Base-by-base conservation (phyloP, 2,888 invertebrate genomes). In the Caenorhabditis sp. region DNA sequence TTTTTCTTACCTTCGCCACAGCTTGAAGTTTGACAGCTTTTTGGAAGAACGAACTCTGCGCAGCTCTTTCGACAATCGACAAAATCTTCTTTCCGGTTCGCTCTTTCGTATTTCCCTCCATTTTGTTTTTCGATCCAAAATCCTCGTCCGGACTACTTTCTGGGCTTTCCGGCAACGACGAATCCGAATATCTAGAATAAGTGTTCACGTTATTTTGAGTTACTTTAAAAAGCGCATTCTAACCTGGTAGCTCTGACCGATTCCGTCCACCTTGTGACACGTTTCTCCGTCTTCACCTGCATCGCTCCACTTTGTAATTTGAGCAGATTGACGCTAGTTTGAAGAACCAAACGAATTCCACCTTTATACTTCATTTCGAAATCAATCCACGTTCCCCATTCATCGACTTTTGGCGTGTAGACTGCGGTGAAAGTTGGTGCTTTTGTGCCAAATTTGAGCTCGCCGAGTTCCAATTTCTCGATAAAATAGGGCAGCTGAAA, bases 381-480 rank as follows among this genome's bases (percentile, higher is more conserved):
- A 89, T 95, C 94, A 0, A 94, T 90, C 95, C 95, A 96, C 65
- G 95, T 90, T 49, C 95, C 95, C 85, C 92, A 91, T 79, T 92
- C 92, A 89, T 95, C 93, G 75, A 93, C 89, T 54, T 91, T 88
- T 0, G 95, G 94, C 62, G 80, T 71, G 73, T 91, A 82, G 21
- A 88, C 82, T 14, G 72, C 76, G 12, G 76, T 73, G 36, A 87
- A 83, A 17, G 64, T 69, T 1, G 87, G 87, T n/a, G 83, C 75
- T 0, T 62, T 55, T 0, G 80, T 81, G 49, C 87, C 87, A 5
- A 86, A 78, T 21, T 87, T 84, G 49, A 87, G 63, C 17, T 81
- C 80, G 8, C 83, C 78, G 78, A 95, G 91, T 59, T 91, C 89
- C 62, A 95, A 90, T 79, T 93, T 93, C 77, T 94, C 93, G 90